A percentile compares a stretch with the other conserved stretches of the same genome.
These are phyloP conservation scores for Drosophila mauritiana DNA, from an alignment of 1,140 invertebrate genomes.

Conservation along the genomic window DNA sequence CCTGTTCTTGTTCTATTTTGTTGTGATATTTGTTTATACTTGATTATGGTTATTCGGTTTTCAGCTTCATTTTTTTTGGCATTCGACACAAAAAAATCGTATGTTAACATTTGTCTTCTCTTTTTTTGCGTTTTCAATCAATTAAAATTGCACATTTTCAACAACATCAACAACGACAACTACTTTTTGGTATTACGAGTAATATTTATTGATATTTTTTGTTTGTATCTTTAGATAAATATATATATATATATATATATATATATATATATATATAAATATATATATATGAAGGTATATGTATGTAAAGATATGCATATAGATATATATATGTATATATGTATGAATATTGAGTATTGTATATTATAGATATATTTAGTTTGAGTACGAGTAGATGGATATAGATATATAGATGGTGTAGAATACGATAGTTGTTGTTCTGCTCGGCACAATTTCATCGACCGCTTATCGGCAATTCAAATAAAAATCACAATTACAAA, in stretches of 20 bases:
- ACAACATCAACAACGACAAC: conserved; percentile 83
- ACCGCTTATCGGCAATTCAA: conserved; percentile 19
- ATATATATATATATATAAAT: background rate
- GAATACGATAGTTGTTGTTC: conserved; percentile 49
- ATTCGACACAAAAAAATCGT: conserved; percentile 62
- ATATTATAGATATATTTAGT: conserved; percentile 55
- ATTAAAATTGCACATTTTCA: conserved; percentile 82
- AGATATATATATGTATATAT: conserved; percentile 56
- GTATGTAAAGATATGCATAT: conserved; percentile 50
- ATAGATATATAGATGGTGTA: conserved; percentile 46
- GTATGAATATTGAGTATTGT: conserved; percentile 51
- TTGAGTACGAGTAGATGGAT: conserved; percentile 43
- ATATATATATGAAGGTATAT: conserved; percentile 22
- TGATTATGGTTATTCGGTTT: conserved; percentile 34
- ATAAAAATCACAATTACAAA: conserved; percentile 12
- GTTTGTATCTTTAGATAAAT: conserved; percentile 53
- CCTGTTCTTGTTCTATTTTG: conserved; percentile 34
- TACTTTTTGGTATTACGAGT: conserved; percentile 81
- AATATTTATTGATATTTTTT: conserved; percentile 69
- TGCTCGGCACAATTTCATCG: conserved; percentile 27
- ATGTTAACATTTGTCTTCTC: conserved; percentile 31
- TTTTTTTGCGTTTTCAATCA: conserved; percentile 70
- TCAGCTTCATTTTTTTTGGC: conserved; percentile 63
- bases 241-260: conserved; percentile 40
- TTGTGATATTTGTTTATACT: conserved; percentile 46